Conservation (phyloP, 2,113 vertebrate genomes). For the Rhinopomastus cyanomelas region DNA sequence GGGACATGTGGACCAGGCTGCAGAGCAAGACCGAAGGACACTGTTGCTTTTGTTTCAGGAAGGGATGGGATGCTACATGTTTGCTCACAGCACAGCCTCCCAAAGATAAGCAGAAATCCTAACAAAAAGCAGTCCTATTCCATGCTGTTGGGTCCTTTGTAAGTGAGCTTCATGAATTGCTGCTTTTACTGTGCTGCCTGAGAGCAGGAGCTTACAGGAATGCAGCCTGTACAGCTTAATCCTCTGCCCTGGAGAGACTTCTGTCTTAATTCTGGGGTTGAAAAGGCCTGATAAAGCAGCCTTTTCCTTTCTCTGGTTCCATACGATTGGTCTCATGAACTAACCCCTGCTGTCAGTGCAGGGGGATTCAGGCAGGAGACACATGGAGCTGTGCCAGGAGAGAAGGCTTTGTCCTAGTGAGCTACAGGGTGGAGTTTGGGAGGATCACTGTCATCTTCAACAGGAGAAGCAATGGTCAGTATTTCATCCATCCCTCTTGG, state of each 20-base stretch:
- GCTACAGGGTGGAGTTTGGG: not conserved
- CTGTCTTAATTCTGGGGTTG: not conserved
- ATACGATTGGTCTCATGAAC: not conserved
- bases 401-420: not conserved
- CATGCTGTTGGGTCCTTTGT: not conserved
- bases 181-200: not conserved
- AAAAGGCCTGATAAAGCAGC: not conserved
- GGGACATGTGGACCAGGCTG: not conserved
- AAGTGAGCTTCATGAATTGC: not conserved
- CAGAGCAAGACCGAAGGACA: not conserved
- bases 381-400: not conserved
- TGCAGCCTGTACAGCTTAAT: not conserved
- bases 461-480: accelerated
- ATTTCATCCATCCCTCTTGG: not conserved
- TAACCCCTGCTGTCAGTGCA: not conserved
- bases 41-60: not conserved
- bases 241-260: not conserved
- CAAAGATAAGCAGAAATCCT: slow-evolving; percentile 7
- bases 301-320: not conserved
- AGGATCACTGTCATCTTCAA: not conserved
- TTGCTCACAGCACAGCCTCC: not conserved
- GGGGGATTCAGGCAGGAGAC: not conserved
- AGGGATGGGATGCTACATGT: accelerated
- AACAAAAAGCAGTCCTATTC: not conserved
- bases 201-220: not conserved